A percentile compares a stretch with the other conserved stretches of the same genome.
These are phyloP conservation scores for Ciconia stormi DNA, from an alignment of 2,113 vertebrate species.

Conservation along the genomic window DNA sequence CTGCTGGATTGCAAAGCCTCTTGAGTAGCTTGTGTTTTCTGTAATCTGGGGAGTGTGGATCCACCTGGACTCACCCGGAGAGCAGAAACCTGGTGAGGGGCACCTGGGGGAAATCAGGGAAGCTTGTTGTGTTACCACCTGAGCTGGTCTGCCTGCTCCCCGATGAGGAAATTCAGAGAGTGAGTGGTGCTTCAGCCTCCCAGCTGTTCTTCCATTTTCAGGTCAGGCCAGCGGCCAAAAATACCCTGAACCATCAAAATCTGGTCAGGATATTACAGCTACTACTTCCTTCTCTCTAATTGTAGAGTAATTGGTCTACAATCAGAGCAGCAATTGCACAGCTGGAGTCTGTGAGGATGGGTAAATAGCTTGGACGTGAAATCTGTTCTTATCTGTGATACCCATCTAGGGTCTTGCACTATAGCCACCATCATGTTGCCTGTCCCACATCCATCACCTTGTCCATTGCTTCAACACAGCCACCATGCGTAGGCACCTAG, in stretches of 20 bases:
- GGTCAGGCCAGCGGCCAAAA: background rate
- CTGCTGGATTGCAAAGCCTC: background rate
- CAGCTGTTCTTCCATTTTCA: background rate
- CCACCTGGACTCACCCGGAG: background rate
- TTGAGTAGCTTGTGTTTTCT: background rate
- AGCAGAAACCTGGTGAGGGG: background rate
- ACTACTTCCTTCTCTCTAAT: background rate
- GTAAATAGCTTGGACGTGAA: background rate
- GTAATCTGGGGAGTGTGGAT: background rate
- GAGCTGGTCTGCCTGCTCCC: background rate
- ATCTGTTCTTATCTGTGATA: background rate
- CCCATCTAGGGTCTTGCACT: background rate
- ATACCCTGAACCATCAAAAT: background rate
- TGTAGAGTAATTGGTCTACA: background rate
- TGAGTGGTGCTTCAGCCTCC: background rate
- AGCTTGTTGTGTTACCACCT: background rate
- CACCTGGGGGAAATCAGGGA: background rate
- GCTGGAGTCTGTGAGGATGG: background rate
- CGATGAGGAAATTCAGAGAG: background rate
- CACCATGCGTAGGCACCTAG: fast-evolving
- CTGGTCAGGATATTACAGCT: background rate
- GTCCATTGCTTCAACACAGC: background rate
- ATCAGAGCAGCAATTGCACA: background rate
- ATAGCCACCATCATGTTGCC: background rate
- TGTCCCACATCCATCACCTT: background rate